These are phyloP conservation scores for Pectinophora gossypiella DNA, from an alignment of 1,140 invertebrate genomes.

Conservation along the genomic window DNA sequence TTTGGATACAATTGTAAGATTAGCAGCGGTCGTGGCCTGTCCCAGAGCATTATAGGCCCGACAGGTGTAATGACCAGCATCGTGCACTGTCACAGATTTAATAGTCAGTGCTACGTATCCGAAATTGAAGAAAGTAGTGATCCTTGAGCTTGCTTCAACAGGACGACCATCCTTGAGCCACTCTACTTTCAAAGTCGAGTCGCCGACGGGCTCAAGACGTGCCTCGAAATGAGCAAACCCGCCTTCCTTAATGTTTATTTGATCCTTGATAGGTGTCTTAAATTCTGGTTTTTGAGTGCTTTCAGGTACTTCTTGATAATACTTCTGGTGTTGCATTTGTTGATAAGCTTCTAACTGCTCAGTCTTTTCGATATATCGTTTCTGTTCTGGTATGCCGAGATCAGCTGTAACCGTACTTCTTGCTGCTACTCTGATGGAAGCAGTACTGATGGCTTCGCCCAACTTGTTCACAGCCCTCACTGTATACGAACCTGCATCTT, in stretches of 20 bases:
- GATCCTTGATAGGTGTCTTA: constrained; percentile 94
- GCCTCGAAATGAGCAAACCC: constrained; percentile 98
- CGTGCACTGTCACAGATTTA: constrained; percentile 92
- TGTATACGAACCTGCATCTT: constrained; percentile 95
- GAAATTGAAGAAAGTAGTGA: constrained; percentile 96
- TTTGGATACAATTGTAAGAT: constrained; percentile 90
- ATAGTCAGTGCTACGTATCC: constrained; percentile 97
- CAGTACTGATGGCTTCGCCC: constrained; percentile 89
- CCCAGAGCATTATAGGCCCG: constrained; percentile 91
- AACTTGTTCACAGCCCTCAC: constrained; percentile 91
- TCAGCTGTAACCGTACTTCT: constrained; percentile 89
- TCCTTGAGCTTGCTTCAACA: constrained; percentile 94
- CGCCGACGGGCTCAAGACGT: constrained; percentile 93
- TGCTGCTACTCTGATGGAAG: constrained; percentile 85
- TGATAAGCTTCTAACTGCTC: constrained; percentile 95
- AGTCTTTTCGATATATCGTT: constrained; percentile 94
- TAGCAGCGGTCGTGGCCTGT: constrained; percentile 91
- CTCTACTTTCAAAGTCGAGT: constrained; percentile 93
- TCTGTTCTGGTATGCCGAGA: constrained; percentile 93
- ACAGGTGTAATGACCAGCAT: constrained; percentile 95
- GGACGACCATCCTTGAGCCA: constrained; percentile 96
- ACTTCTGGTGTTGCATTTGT: constrained; percentile 84
- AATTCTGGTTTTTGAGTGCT: constrained; percentile 90
- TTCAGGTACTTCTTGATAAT: constrained; percentile 86
- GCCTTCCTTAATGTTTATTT: constrained; percentile 91